Base-by-base conservation (phyloP, 2,888 invertebrate species). In the Microplitis manilae region DNA sequence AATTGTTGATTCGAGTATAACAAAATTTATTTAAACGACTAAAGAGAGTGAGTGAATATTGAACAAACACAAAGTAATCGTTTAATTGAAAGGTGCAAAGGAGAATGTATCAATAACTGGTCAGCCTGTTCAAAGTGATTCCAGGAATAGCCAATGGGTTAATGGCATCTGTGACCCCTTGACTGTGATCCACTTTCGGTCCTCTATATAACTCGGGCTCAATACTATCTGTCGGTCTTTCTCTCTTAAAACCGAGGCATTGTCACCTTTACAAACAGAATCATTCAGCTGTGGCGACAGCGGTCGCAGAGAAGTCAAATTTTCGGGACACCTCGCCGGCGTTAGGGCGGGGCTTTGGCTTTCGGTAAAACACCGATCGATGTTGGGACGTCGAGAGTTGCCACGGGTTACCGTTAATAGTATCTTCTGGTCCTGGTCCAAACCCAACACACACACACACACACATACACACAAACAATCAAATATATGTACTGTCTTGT, bases 341-440 rank as follows among this genome's bases (percentile, higher is more conserved):
- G 79, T 82, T 83, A 86, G 89, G 89, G 89, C 87, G 89, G 89
- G 88, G 89, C 87, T 85, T 86, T 80, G 84, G 82, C 77, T 80
- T 88, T 89, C 86, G 88, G 89, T 87, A 88, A 89, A 89, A 87
- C 86, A 87, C 87, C 88, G 90, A 90, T 90, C 90, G 89, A 90
- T 90, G 89, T 89, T 87, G 88, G 88, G 87, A 88, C 86, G 87
- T 62, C 62, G 62, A 15, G 17, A 15, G 90, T 90, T 90, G 90
- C 90, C 82, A 89, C 81, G 88, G 89, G 89, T 87, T 88, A 90
- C 89, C 87, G 88, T 90, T 89, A 89, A 89, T 88, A 86, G 87
- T 87, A 88, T 89, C 88, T 87, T 86, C 77, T 82, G 82, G 83
- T 85, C 84, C 83, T 82, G 84, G 84, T 83, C 83, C 84, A 80